These are phyloP conservation scores for Synergus umbraculus DNA, from an alignment of 2,888 invertebrate species.

Conservation along the genomic window DNA sequence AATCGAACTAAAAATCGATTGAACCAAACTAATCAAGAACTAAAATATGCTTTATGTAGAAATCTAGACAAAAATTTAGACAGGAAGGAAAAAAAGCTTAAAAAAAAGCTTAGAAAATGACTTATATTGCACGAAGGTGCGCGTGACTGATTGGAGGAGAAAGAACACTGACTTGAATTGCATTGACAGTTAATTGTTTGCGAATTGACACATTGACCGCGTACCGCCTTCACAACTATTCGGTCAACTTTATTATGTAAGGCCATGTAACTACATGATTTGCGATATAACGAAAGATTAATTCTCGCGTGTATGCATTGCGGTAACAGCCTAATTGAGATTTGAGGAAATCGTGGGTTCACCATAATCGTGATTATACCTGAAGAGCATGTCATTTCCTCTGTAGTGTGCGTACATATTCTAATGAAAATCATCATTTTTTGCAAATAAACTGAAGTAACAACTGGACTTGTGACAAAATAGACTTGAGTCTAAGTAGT, in stretches of 20 bases:
- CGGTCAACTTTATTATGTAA: slow-evolving; percentile 19
- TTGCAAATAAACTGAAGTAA: background rate
- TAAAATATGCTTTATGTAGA: too few relatives aligned
- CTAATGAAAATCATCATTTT: slow-evolving; percentile 11
- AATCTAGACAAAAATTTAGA: too few relatives aligned
- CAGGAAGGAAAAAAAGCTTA: too few relatives aligned
- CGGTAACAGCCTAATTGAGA: slow-evolving; percentile 33
- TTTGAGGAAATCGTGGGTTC: slow-evolving; percentile 39
- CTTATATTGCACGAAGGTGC: background rate
- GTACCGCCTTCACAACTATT: background rate
- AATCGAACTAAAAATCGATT: too few relatives aligned
- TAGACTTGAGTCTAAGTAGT: background rate
- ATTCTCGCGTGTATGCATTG: slow-evolving; percentile 24
- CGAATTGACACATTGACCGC: background rate
- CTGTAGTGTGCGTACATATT: slow-evolving; percentile 3
- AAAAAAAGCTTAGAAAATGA: too few relatives aligned
- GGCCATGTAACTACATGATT: slow-evolving; percentile 5
- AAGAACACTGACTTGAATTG: slow-evolving; percentile 15
- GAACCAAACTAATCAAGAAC: too few relatives aligned
- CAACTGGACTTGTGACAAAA: background rate
- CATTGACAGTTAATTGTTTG: background rate
- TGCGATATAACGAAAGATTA: slow-evolving; percentile 17
- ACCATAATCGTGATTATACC: slow-evolving; percentile 28
- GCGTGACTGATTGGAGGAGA: background rate
- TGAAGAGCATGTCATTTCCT: slow-evolving; percentile 38